Conservation (phyloP, 2,888 invertebrate genomes). For the Eristalis pertinax region DNA sequence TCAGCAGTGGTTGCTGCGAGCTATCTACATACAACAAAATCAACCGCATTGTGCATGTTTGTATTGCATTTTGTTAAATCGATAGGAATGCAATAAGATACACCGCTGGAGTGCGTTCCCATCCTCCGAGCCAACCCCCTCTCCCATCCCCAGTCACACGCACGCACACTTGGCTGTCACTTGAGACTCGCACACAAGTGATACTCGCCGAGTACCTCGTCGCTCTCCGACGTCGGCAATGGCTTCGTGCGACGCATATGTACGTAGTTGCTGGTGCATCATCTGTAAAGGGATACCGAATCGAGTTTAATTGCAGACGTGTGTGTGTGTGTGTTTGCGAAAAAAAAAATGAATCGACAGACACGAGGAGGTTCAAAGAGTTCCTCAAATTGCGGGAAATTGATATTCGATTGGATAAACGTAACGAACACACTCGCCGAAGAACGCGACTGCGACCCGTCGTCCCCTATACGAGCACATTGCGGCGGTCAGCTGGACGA, state of each 20-base stretch:
- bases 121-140: not conserved
- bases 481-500: slow-evolving; percentile 16
- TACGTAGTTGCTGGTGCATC: slow-evolving; percentile 16
- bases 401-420: slow-evolving; percentile 46
- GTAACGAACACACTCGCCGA: not conserved
- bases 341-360: slow-evolving; percentile 1
- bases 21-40: slow-evolving; percentile 39
- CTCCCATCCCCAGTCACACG: not conserved
- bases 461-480: slow-evolving; percentile 1
- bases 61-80: slow-evolving; percentile 62
- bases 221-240: slow-evolving; percentile 12
- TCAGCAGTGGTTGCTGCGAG: slow-evolving; percentile 41
- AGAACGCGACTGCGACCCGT: not conserved
- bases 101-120: slow-evolving; percentile 58
- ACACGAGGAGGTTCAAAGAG: not conserved
- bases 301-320: slow-evolving; percentile 38
- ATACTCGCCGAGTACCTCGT: slow-evolving; percentile 38
- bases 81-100: slow-evolving; percentile 67
- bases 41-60: slow-evolving; percentile 51
- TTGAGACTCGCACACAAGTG: slow-evolving; percentile 49
- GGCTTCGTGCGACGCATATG: slow-evolving; percentile 4
- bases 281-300: slow-evolving; percentile 42
- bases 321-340: not conserved
- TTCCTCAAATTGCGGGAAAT: slow-evolving; percentile 45
- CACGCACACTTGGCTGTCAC: slow-evolving; percentile 45